These are phyloP conservation scores for Panopea generosa DNA, from an alignment of 2,888 invertebrate genomes.

Conservation along the genomic window DNA sequence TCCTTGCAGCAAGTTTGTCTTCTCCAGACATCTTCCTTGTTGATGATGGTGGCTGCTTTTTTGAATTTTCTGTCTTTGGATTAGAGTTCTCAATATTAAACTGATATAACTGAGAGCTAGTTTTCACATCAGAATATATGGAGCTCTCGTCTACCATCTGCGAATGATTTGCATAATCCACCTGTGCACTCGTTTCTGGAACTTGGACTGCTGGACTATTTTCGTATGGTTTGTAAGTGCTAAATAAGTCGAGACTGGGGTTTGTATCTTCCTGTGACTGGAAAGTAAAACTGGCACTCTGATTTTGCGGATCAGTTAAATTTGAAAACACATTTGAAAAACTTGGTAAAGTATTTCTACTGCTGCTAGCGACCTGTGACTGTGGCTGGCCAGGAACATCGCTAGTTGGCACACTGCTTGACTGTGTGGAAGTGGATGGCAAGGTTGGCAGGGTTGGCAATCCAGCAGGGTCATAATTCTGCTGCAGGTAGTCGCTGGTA, in stretches of 20 bases:
- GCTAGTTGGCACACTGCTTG: constrained; percentile 3
- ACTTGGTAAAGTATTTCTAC: constrained; percentile 1
- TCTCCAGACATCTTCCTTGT: constrained; percentile 34
- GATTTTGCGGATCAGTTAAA: constrained; percentile 8
- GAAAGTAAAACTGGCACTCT: constrained; percentile 15
- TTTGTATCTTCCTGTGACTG: neutral
- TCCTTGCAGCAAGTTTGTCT: constrained; percentile 33
- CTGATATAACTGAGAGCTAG: neutral
- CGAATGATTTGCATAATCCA: neutral
- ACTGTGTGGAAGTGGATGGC: neutral
- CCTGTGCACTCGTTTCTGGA: neutral
- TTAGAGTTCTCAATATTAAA: neutral
- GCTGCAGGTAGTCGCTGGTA: neutral
- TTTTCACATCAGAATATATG: neutral
- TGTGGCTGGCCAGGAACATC: neutral
- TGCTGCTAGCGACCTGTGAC: constrained; percentile 5
- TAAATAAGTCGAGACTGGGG: neutral
- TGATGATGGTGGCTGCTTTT: neutral
- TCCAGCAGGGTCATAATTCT: neutral
- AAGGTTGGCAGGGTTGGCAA: neutral
- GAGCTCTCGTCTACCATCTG: neutral
- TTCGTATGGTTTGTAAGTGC: constrained; percentile 4
- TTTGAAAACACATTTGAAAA: constrained; percentile 48
- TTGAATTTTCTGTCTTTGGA: neutral
- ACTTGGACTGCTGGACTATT: neutral